Conservation (phyloP, 2,888 invertebrate genomes). For the Serrognathus titanus region DNA sequence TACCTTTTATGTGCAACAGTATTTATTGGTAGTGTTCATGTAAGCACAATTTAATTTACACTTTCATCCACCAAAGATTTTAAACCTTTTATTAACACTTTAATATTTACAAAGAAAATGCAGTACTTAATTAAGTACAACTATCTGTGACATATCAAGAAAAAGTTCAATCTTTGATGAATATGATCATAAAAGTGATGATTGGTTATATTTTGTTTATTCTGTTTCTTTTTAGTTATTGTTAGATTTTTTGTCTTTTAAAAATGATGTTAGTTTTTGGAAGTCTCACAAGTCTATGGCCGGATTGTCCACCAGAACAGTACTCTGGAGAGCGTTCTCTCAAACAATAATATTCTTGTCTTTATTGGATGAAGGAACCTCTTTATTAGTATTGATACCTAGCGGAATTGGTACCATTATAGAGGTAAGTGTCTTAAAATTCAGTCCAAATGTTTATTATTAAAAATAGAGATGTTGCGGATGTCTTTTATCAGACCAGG, state of each 20-base stretch:
- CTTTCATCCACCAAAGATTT: not conserved
- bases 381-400: constrained; percentile 82
- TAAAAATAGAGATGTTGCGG: too few relatives aligned
- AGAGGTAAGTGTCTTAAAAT: constrained; percentile 61
- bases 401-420: constrained; percentile 83
- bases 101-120: too few relatives aligned
- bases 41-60: constrained; percentile 53
- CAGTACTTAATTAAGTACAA: too few relatives aligned
- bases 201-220: too few relatives aligned
- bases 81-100: not conserved
- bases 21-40: constrained; percentile 87
- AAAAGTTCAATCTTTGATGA: too few relatives aligned
- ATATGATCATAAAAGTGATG: too few relatives aligned
- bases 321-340: constrained; percentile 92
- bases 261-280: constrained; percentile 98
- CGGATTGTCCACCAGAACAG: constrained; percentile 83
- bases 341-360: constrained; percentile 89
- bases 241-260: constrained; percentile 96
- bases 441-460: not conserved
- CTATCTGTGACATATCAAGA: too few relatives aligned
- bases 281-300: constrained; percentile 78
- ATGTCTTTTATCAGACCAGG: too few relatives aligned
- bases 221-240: constrained; percentile 64
- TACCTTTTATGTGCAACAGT: constrained; percentile 88
- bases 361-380: constrained; percentile 87